These are phyloP conservation scores for Clarias gariepinus DNA, from an alignment of 2,113 vertebrate genomes.

Conservation along the genomic window DNA sequence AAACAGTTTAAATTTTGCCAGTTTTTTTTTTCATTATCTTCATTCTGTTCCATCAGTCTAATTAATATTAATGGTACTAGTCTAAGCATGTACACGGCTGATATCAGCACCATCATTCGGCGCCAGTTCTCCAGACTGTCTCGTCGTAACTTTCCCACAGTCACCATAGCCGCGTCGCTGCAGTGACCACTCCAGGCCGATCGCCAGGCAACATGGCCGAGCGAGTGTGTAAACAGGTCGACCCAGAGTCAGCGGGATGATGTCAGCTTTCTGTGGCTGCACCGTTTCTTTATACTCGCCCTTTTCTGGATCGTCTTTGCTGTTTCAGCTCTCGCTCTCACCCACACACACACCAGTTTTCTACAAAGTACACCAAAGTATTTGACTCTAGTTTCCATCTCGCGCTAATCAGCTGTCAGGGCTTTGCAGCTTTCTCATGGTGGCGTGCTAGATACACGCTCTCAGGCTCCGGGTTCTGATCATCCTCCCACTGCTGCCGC, in stretches of 20 bases:
- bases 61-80: constrained; percentile 12
- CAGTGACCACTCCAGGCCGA: constrained; percentile 7
- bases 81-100: not conserved
- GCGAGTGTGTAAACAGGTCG: constrained; percentile 3
- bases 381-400: constrained; percentile 31
- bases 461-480: not conserved
- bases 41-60: constrained; percentile 1
- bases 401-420: constrained; percentile 29
- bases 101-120: not conserved
- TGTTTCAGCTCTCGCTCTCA: not conserved
- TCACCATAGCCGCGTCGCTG: not conserved
- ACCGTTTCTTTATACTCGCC: not conserved
- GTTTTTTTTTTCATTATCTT: not conserved
- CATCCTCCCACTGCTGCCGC: not conserved
- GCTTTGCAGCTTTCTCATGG: not conserved
- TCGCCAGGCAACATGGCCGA: constrained; percentile 22
- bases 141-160: constrained; percentile 33
- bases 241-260: constrained; percentile 26
- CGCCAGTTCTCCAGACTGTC: constrained; percentile 24
- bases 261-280: constrained; percentile 31
- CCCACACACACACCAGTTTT: not conserved
- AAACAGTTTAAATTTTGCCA: not conserved
- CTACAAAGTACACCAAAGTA: not conserved
- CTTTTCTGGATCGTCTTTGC: not conserved
- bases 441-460: constrained; percentile 22